phyloP scores from a whole-genome alignment of 1,140 invertebrate species.

The Frieseomelitta varia region DNA sequence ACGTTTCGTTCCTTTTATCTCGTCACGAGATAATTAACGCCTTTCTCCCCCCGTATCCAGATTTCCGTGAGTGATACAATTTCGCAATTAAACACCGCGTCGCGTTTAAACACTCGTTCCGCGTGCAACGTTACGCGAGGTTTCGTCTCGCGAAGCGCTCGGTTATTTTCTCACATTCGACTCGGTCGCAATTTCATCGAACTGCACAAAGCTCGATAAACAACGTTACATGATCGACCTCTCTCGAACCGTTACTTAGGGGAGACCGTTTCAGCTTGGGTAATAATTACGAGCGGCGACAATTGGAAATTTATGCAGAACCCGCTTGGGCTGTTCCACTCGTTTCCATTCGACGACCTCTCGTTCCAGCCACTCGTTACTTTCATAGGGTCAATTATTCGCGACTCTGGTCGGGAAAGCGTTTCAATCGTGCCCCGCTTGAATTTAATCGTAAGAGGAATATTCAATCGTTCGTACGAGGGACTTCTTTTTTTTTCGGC shows the following conservation, averaged over 20 bases:
- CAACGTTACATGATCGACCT: not conserved
- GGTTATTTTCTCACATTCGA: not conserved
- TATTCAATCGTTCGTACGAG: not conserved
- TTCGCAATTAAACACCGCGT: slow-evolving; percentile 14
- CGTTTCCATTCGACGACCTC: not conserved
- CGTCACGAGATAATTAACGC: slow-evolving; percentile 11
- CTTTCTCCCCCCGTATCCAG: too few species aligned
- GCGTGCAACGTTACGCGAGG: not conserved
- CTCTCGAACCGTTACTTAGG: too few species aligned
- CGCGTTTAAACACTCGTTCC: not conserved
- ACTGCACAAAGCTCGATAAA: not conserved
- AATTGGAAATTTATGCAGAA: not conserved
- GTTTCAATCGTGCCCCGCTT: too few species aligned
- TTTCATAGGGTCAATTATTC: not conserved
- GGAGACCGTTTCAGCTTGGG: too few species aligned
- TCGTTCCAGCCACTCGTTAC: not conserved
- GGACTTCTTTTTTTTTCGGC: not conserved
- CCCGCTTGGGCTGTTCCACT: not conserved
- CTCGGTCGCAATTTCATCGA: not conserved
- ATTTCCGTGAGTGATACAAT: not conserved
- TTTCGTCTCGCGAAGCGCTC: too few species aligned
- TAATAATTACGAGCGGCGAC: not conserved
- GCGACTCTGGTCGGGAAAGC: not conserved
- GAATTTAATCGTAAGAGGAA: not conserved
- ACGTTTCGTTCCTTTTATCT: not conserved